Base-by-base conservation (phyloP, 2,113 vertebrate species). In the Trachemys scripta region DNA sequence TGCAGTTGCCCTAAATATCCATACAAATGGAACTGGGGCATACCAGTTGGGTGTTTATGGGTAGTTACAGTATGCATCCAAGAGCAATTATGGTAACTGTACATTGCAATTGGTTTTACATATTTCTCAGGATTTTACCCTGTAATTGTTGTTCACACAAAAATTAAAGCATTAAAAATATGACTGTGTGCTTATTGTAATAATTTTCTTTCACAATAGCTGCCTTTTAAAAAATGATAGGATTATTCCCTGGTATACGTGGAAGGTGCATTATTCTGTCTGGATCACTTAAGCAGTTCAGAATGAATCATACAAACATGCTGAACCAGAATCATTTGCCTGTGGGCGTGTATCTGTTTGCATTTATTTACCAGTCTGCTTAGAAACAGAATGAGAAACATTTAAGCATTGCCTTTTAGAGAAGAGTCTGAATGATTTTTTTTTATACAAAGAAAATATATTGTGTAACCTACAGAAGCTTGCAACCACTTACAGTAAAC, bases 311-410 rank as follows among this genome's bases (percentile, higher is more conserved):
- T 88, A 82, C 80, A 87, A 84, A 93, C 91, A 92, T 89, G 93
- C 87, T 95, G 96, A 98, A 98, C 92, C 87, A 92, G 92, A 90
- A 95, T 89, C 94, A 90, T 97, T 82, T 97, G 93, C 94, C 95
- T 93, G 82, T 97, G 94, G 97, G 95, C 88, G 89, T 93, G 90
- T 96, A 92, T 94, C 95, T 97, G 97, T 96, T 97, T 97, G 95
- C 97, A 91, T 98, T 82, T 98, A 96, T 97, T 97, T 96, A 95
- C 95, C 86, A 96, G 93, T 97, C 91, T 97, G 92, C 98, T 97
- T 98, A 96, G 97, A 98, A 98, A 98, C 97, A 96, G 95, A 93
- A 96, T 90, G 97, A 97, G 95, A 96, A 98, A 96, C 92, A 90
- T 87, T 92, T 92, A 96, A 93, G 82, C 94, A 72, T 54, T 97